These are phyloP conservation scores for Enteromius argenteus DNA, from an alignment of 2,797 vertebrate genomes.

Conservation along the genomic window DNA sequence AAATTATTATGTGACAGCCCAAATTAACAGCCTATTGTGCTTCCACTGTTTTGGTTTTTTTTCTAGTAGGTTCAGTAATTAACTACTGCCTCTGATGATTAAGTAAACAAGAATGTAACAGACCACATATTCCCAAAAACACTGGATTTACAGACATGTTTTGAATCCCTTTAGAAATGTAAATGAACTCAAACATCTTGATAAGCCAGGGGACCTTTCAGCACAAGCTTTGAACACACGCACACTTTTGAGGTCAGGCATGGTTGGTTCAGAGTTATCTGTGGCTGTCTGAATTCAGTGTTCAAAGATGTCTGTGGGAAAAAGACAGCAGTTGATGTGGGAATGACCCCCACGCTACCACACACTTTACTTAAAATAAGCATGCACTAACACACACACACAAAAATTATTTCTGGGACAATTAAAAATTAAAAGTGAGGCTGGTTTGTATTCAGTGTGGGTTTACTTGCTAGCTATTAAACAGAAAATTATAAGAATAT, in stretches of 20 bases:
- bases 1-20: background rate
- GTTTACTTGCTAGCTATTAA: background rate
- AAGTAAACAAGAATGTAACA: conserved; percentile 1
- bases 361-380: conserved; percentile 39
- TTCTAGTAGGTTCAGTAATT: background rate
- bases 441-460: background rate
- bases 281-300: conserved; percentile 60
- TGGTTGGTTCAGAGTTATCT: conserved; percentile 61
- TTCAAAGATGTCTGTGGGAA: conserved; percentile 73
- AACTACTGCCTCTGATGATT: background rate
- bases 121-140: background rate
- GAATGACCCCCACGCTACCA: conserved; percentile 55
- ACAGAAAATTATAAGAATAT: background rate
- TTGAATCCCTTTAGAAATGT: conserved; percentile 19
- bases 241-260: conserved; percentile 57
- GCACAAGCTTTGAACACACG: conserved; percentile 41
- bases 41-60: background rate
- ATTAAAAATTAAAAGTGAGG: background rate
- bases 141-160: background rate
- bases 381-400: conserved; percentile 8
- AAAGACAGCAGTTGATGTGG: conserved; percentile 70
- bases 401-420: background rate
- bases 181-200: conserved; percentile 19
- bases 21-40: background rate
- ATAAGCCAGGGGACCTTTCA: conserved; percentile 25